Evolutionary conservation across 2,888 invertebrate genomes (phyloP), one percentile per base, ranked within the genome.

Genomic region (Polydrusus cervinus): DNA sequence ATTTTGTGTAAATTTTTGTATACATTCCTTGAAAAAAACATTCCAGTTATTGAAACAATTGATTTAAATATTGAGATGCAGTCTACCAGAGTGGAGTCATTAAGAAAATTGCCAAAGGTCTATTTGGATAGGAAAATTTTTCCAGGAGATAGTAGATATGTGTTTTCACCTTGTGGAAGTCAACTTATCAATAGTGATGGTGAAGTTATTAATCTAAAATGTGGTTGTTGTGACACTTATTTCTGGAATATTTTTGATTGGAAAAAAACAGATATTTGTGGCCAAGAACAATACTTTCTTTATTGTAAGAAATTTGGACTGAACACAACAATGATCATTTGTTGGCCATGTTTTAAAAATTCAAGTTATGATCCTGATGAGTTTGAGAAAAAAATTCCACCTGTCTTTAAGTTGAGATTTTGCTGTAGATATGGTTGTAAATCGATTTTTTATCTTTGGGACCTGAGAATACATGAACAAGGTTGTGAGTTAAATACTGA

Each of bases 201-300:
- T 13, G 30, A 57, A 13, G 30, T 30, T 30, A 13, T 30, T 30
- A 25, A 30, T 30, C n/a, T 57, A n/a, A 57, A 57, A 34, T 57
- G 57, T 34, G n/a, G 20, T 57, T 14, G 25, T 34, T 57, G 57
- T 34, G 30, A 57, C 11, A 57, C 57, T 13, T 57, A 57, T 57
- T 57, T 57, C n/a, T 57, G 57, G 57, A 57, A 57, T 57, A 30
- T 10, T 7, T 57, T 3, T 8, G 34, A 57, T 0, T 57, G 57
- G 57, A 5, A 25, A n/a, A 7, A 7, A 1, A 11, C 11, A 13
- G 0, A 18, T 10, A 2, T 53, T 18, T 3, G 7, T 30, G 7
- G 7, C 3, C 30, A 30, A 30, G 7, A 30, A 30, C 30, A 30
- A 7, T 30, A 30, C 7, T 3, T 30, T 7, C 30, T 30, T 7